Percentiles rank a stretch among this genome's conserved stretches.
These are phyloP conservation scores for Microtus ochrogaster DNA, from an alignment of 2,113 vertebrate genomes.

Conservation along the genomic window DNA sequence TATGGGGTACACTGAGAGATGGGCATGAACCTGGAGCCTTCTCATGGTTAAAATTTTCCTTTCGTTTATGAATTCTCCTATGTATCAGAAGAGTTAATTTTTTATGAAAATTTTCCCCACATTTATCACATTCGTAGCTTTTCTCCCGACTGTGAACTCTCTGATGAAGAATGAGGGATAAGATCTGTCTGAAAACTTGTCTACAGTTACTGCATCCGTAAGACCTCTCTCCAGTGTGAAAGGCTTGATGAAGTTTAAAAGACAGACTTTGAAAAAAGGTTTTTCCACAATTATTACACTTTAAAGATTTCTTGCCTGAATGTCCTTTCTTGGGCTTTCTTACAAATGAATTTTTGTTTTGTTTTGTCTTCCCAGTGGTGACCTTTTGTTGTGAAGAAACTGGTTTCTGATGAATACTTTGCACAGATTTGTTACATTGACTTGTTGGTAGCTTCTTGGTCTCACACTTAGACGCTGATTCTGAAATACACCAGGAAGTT, in stretches of 20 bases:
- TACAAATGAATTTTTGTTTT: constrained; percentile 1
- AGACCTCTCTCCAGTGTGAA: constrained; percentile 57
- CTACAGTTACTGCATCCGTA: constrained; percentile 65
- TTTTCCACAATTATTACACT: constrained; percentile 68
- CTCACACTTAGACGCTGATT: constrained; percentile 53
- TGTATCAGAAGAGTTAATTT: constrained; percentile 36
- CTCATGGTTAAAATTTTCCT: neutral
- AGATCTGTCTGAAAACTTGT: constrained; percentile 65
- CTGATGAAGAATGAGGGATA: constrained; percentile 74
- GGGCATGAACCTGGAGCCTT: neutral
- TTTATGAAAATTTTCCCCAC: constrained; percentile 58
- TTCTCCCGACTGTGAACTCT: constrained; percentile 4
- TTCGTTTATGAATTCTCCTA: constrained; percentile 1
- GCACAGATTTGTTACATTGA: constrained; percentile 29
- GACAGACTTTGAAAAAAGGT: constrained; percentile 17
- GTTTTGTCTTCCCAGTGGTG: neutral
- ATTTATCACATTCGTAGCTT: constrained; percentile 31
- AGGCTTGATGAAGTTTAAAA: constrained; percentile 62
- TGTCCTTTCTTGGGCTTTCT: constrained; percentile 17
- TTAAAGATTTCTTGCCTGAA: constrained; percentile 47
- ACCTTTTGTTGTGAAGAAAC: constrained; percentile 17
- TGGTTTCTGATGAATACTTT: constrained; percentile 23
- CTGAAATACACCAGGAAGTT: constrained; percentile 76
- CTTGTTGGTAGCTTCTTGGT: constrained; percentile 56
- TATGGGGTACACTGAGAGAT: neutral